These are phyloP conservation scores for Caenorhabditis sp. DNA, from an alignment of 2,888 invertebrate genomes.

Conservation along the genomic window DNA sequence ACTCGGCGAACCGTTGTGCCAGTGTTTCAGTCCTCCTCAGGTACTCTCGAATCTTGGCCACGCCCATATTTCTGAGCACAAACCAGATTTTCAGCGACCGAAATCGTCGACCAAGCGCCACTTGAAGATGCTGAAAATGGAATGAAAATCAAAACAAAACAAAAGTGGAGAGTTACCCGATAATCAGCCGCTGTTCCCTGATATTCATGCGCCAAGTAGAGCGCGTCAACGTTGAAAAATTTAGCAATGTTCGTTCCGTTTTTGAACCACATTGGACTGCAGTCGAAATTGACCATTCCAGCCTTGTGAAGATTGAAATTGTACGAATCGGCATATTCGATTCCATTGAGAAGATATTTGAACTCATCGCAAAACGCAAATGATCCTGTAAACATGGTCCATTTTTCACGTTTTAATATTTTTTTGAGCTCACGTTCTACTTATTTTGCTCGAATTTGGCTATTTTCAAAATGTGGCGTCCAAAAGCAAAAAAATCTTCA, in stretches of 20 bases:
- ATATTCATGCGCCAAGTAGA: constrained; percentile 96
- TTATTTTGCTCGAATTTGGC: background rate
- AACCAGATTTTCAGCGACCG: constrained; percentile 96
- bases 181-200: constrained; percentile 78
- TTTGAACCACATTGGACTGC: constrained; percentile 93
- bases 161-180: constrained; percentile 37
- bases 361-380: constrained; percentile 86
- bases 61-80: constrained; percentile 89
- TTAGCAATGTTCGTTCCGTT: constrained; percentile 90
- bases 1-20: constrained; percentile 82
- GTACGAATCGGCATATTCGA: constrained; percentile 90
- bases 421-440: no score
- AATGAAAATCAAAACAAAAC: background rate
- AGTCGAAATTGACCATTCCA: constrained; percentile 98
- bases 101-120: constrained; percentile 89
- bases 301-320: constrained; percentile 99
- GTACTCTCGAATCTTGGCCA: constrained; percentile 88
- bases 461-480: no score
- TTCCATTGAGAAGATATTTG: constrained; percentile 86
- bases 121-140: constrained; percentile 67
- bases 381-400: constrained; percentile 55
- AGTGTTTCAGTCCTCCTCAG: constrained; percentile 80
- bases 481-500: no score
- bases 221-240: constrained; percentile 96
- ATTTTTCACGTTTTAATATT: no score